A percentile compares a stretch with the other conserved stretches of the same genome.
Evolutionary conservation across 2,888 invertebrate genomes (phyloP).

Genomic region (Perdita meconis): DNA sequence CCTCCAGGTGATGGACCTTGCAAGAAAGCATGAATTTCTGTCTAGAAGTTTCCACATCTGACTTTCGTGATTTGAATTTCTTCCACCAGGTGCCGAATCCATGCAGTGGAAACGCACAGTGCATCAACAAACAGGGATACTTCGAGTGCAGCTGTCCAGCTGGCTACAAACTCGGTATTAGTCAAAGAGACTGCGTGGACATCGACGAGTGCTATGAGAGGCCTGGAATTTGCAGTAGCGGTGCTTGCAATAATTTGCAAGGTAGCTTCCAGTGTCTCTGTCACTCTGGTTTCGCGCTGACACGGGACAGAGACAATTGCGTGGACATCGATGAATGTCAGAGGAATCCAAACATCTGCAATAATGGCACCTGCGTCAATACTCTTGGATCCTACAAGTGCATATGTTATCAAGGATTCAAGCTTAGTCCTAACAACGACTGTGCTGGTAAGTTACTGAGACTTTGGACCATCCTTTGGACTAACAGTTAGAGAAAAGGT

Average conservation of each 20-base stretch:
- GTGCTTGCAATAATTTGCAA: slow-evolving; percentile 91
- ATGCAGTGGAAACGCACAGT: slow-evolving; percentile 90
- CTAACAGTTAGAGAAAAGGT: no score
- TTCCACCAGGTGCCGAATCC: slow-evolving; percentile 85
- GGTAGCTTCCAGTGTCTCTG: slow-evolving; percentile 93
- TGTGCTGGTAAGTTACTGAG: slow-evolving; percentile 87
- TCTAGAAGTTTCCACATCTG: neutral
- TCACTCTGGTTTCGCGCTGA: slow-evolving; percentile 89
- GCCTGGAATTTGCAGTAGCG: slow-evolving; percentile 89
- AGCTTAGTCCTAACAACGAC: slow-evolving; percentile 91
- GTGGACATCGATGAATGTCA: slow-evolving; percentile 91
- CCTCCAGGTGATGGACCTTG: slow-evolving; percentile 80
- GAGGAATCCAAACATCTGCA: slow-evolving; percentile 90
- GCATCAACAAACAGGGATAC: slow-evolving; percentile 91
- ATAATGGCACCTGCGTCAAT: slow-evolving; percentile 91
- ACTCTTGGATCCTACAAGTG: slow-evolving; percentile 89
- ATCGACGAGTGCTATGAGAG: slow-evolving; percentile 91
- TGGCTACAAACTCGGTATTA: slow-evolving; percentile 87
- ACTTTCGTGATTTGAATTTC: neutral
- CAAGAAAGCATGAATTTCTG: no score
- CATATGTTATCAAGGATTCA: slow-evolving; percentile 91
- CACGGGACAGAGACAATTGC: slow-evolving; percentile 88
- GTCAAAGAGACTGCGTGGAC: slow-evolving; percentile 88
- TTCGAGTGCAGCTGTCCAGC: slow-evolving; percentile 90
- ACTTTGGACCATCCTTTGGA: no score